Evolutionary conservation across 2,113 vertebrate species (phyloP), one percentile per base, ranked within the genome.

Genomic region (Ariopsis seemanni): DNA sequence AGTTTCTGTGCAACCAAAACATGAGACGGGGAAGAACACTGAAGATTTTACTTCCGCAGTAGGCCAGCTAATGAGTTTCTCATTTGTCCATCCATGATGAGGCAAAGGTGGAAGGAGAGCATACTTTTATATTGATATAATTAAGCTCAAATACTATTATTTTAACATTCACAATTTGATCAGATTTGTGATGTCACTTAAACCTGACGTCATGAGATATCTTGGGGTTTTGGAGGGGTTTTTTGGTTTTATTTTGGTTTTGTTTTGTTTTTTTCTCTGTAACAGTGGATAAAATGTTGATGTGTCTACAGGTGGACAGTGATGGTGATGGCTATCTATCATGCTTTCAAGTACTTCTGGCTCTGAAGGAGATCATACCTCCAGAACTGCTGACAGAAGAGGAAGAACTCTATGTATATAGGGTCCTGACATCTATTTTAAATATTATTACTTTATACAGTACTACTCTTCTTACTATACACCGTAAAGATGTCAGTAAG

Each of bases 401-500:
- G 18, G 95, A 96, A 86, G 95, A 97, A 90, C 93, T 96, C 83
- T 96, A 96, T 69, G 91, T 96, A n/a, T 96, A 93, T 85, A 94
- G 90, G 86, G 93, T 96, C 89, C 57, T 42, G 57, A 82, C 7
- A 27, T 78, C 50, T 78, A 25, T 75, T 52, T 75, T 75, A 55
- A n/a, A n/a, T 25, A 14, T 25, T 11, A 52, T n/a, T 52, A 25
- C 22, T 42, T 12, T 52, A 77, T 27, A 27, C 55, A 57, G 10
- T 53, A 9, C 5, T 78, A 75, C 0, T 10, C 30, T 20, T 7
- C 30, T 42, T 9, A 18, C 34, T 74, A 9, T 20, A 22, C 15
- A 34, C 18, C 7, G n/a, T 42, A 2, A 72, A 72, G 12, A 30
- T 42, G 2, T 34, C 17, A 18, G 15, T 18, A 18, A 42, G 30